Evolutionary conservation across 2,888 invertebrate genomes (phyloP).

Genomic region (Thymelicus sylvestris): DNA sequence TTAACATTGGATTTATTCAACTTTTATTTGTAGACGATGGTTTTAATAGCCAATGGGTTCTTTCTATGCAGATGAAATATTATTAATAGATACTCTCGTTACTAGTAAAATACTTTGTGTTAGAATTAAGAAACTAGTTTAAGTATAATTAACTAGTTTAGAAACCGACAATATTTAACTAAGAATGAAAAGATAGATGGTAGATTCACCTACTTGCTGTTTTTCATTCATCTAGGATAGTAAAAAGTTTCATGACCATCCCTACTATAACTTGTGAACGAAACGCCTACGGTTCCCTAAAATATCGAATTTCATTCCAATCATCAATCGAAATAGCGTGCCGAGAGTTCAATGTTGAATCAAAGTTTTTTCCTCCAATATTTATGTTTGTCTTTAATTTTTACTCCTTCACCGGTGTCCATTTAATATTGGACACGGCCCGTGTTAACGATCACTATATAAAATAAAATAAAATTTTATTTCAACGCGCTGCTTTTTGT

Average conservation of each 20-base stretch:
- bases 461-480: slow-evolving; percentile 83
- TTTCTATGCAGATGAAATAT: no score
- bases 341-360: slow-evolving; percentile 64
- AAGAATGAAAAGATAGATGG: neutral
- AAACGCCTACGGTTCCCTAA: slow-evolving; percentile 63
- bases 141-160: no score
- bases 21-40: slow-evolving; percentile 8
- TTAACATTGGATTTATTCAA: slow-evolving; percentile 15
- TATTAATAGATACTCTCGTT: no score
- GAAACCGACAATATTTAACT: neutral
- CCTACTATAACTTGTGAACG: slow-evolving; percentile 63
- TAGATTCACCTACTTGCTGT: neutral
- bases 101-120: no score
- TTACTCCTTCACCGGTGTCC: slow-evolving; percentile 77
- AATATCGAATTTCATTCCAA: slow-evolving; percentile 79
- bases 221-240: slow-evolving; percentile 55
- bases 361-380: slow-evolving; percentile 72
- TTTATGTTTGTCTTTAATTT: slow-evolving; percentile 83
- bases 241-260: slow-evolving; percentile 59
- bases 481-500: slow-evolving; percentile 72
- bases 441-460: slow-evolving; percentile 82
- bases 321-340: slow-evolving; percentile 65
- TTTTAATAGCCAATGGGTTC: neutral
- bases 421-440: slow-evolving; percentile 78
- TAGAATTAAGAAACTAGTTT: no score